A percentile compares a stretch with the other conserved stretches of the same genome.
Evolutionary conservation across 1,140 invertebrate genomes (phyloP).

Genomic region (Zaprionus gabonicus): DNA sequence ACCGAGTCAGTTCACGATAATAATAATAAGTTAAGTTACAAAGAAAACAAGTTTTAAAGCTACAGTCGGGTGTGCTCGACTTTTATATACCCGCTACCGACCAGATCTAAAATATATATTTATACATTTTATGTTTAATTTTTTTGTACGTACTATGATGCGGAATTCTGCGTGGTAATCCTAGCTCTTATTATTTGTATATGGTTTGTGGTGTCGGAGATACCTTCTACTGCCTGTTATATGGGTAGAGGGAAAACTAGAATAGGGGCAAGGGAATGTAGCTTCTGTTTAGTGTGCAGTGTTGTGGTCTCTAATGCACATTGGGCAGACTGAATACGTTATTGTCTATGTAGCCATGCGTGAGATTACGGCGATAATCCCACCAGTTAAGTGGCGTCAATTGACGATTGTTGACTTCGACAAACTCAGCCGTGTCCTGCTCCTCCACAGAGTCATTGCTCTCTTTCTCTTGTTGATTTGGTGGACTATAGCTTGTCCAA

Average conservation of each 20-base stretch:
- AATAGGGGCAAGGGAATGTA: conserved; percentile 52
- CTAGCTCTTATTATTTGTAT: too few relatives aligned
- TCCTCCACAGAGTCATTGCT: conserved; percentile 68
- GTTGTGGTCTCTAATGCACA: conserved; percentile 38
- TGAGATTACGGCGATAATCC: conserved; percentile 73
- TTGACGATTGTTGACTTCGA: conserved; percentile 38
- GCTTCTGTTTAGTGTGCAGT: neutral
- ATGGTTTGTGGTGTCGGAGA: too few relatives aligned
- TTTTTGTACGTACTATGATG: too few relatives aligned
- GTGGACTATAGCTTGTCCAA: conserved; percentile 76
- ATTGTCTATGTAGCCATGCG: conserved; percentile 70
- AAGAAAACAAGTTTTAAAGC: neutral
- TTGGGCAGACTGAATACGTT: conserved; percentile 67
- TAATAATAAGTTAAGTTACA: neutral
- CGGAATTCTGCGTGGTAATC: too few relatives aligned
- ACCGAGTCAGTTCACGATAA: neutral
- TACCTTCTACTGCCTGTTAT: too few relatives aligned
- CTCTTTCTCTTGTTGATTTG: conserved; percentile 44
- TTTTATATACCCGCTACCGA: too few relatives aligned
- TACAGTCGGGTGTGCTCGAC: too few relatives aligned
- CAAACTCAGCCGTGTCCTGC: conserved; percentile 48
- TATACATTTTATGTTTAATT: too few relatives aligned
- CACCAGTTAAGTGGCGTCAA: conserved; percentile 51
- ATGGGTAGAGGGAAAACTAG: neutral
- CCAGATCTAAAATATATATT: too few relatives aligned